Evolutionary conservation across 1,140 invertebrate genomes (phyloP).

Genomic region (Wasmannia auropunctata): DNA sequence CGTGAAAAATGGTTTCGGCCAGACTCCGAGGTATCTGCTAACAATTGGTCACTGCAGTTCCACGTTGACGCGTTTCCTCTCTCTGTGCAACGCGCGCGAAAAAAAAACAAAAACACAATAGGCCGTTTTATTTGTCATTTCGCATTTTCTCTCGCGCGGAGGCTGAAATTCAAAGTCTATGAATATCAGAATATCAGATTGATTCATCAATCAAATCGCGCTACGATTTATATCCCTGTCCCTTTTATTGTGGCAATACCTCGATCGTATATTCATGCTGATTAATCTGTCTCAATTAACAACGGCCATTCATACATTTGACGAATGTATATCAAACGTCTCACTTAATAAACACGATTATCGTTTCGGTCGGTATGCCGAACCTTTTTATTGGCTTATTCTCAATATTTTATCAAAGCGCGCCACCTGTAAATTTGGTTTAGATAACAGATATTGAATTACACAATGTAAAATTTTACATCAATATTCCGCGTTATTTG

Average conservation of each 20-base stretch:
- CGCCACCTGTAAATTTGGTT: not conserved
- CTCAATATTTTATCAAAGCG: conserved; percentile 2
- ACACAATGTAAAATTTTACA: conserved; percentile 1
- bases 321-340: conserved; percentile 25
- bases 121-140: conserved; percentile 27
- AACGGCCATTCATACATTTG: not conserved
- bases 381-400: conserved; percentile 28
- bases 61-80: conserved; percentile 39
- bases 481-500: not conserved
- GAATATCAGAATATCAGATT: conserved; percentile 20
- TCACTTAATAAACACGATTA: conserved; percentile 43
- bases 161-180: not conserved
- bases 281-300: conserved; percentile 50
- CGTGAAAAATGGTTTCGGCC: conserved; percentile 45
- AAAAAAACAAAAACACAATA: not conserved
- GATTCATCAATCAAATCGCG: conserved; percentile 22
- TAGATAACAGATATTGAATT: not conserved
- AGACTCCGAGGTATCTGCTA: conserved; percentile 43
- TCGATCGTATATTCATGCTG: not conserved
- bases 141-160: not conserved
- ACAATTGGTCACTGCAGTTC: conserved; percentile 50
- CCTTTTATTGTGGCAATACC: conserved; percentile 12
- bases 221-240: conserved; percentile 1
- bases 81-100: not conserved
- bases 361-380: not conserved